phyloP scores from a whole-genome alignment of 1,140 invertebrate species.

The Papilio machaon region DNA sequence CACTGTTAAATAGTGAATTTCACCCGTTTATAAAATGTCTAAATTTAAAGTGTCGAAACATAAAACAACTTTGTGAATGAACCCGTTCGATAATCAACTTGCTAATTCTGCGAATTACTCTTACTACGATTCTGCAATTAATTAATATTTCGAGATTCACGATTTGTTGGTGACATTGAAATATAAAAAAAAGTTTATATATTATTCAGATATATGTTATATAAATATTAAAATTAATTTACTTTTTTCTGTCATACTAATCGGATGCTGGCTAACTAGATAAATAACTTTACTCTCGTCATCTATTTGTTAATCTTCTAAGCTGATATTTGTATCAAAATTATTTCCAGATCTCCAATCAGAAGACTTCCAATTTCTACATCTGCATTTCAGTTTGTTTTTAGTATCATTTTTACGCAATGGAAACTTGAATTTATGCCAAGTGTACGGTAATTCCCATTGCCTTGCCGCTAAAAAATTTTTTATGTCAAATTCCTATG shows the following conservation, averaged over 20 bases:
- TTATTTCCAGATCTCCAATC: not conserved
- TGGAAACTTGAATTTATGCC: not conserved
- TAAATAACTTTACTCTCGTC: not conserved
- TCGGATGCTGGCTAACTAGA: not conserved
- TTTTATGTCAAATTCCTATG: not conserved
- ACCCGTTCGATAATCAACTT: too few species aligned
- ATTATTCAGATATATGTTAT: too few species aligned
- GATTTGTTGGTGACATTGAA: too few species aligned
- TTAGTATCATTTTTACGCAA: not conserved
- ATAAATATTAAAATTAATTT: not conserved
- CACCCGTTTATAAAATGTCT: too few species aligned
- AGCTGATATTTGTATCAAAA: not conserved
- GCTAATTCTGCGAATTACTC: too few species aligned
- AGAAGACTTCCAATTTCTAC: not conserved
- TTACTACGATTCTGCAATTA: too few species aligned
- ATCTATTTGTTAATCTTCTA: not conserved
- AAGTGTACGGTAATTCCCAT: conserved; percentile 11
- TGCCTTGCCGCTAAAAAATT: not conserved
- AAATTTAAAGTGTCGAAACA: too few species aligned
- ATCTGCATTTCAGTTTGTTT: not conserved
- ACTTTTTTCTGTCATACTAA: not conserved
- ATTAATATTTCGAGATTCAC: too few species aligned
- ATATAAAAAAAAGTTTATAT: too few species aligned
- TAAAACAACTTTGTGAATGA: too few species aligned
- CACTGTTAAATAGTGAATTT: too few species aligned